phyloP scores from a whole-genome alignment of 2,113 vertebrate genomes.

The Paedocypris sp. region DNA sequence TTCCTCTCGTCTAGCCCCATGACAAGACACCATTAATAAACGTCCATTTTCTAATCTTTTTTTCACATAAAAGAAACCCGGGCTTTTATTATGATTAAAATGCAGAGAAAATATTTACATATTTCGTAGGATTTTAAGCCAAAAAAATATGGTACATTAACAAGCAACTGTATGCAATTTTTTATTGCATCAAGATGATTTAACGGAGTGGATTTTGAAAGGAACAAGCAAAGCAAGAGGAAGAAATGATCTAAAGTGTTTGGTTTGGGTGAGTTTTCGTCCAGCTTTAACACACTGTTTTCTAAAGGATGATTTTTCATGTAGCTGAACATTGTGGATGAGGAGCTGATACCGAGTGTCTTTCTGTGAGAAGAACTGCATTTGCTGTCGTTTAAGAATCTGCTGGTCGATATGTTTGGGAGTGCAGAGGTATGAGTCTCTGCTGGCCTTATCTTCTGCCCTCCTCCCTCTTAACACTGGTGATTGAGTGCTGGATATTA shows the following conservation, averaged over 20 bases:
- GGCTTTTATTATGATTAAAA: no score
- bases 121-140: no score
- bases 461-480: constrained; percentile 25
- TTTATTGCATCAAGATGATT: no score
- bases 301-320: constrained; percentile 19
- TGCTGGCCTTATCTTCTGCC: constrained; percentile 38
- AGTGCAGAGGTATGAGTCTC: constrained; percentile 14
- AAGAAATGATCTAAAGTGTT: not conserved
- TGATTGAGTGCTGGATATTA: constrained; percentile 45
- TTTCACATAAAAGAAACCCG: no score
- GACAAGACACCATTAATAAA: no score
- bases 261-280: not conserved
- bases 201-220: not conserved
- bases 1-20: no score
- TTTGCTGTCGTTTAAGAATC: constrained; percentile 23
- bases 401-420: constrained; percentile 22
- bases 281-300: constrained; percentile 11
- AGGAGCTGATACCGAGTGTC: constrained; percentile 6
- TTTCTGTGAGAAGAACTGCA: constrained; percentile 35
- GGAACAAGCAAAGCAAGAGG: not conserved
- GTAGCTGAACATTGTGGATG: constrained; percentile 5
- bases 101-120: no score
- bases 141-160: no score
- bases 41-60: no score
- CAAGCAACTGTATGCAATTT: no score